Percentiles rank a stretch among this genome's conserved stretches.
Conservation (phyloP, 2,113 vertebrate genomes). For the Pterocles orientalis region DNA sequence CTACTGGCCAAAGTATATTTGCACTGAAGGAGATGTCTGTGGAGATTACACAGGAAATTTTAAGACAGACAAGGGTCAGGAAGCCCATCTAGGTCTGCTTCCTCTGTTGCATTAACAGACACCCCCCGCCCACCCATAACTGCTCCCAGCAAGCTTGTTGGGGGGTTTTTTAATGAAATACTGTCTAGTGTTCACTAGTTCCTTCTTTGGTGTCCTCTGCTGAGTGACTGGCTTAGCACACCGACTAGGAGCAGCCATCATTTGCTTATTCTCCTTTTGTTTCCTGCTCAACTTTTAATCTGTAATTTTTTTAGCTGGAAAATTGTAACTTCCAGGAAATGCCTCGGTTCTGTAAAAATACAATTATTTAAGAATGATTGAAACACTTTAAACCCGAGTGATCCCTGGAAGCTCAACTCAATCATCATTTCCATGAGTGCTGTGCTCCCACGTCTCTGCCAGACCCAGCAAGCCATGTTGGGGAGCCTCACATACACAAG, state of each 20-base stretch:
- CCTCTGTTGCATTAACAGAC: constrained; percentile 26
- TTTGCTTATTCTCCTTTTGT: neutral
- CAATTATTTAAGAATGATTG: neutral
- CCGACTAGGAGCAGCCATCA: neutral
- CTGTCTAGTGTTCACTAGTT: neutral
- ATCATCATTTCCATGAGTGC: neutral
- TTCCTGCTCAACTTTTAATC: neutral
- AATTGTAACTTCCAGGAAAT: neutral
- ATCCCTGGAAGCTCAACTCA: neutral
- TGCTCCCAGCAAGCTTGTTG: neutral
- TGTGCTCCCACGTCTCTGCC: neutral
- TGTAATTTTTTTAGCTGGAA: neutral
- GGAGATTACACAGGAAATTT: constrained; percentile 73
- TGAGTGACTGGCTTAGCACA: neutral
- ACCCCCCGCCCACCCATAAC: neutral
- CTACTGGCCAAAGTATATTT: constrained; percentile 74
- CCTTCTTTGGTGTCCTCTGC: neutral
- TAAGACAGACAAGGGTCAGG: constrained; percentile 63
- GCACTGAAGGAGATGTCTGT: constrained; percentile 59
- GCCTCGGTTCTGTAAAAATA: neutral
- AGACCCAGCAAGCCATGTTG: neutral
- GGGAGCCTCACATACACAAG: neutral
- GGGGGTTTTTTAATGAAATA: neutral
- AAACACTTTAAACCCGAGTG: neutral
- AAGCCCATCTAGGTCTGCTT: constrained; percentile 59